Evolutionary conservation across 2,113 vertebrate species (phyloP), one percentile per base, ranked within the genome.

Genomic region (Hymenochirus boettgeri): DNA sequence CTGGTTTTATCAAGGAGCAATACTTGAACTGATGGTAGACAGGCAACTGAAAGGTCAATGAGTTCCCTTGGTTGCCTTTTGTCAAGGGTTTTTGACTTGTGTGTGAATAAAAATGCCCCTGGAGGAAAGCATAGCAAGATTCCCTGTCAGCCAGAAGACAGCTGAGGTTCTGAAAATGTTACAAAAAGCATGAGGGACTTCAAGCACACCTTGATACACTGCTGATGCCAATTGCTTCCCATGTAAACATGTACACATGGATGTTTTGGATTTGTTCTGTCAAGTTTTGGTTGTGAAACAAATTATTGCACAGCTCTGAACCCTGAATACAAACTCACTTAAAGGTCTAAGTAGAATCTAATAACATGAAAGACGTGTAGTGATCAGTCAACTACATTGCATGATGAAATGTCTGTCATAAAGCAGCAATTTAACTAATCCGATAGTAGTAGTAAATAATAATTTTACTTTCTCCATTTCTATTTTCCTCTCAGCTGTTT

Each of bases 51-150:
- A 90, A 90, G 89, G 89, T 90, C 88, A 89, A 72, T 80, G 81
- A 84, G 85, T 89, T 90, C 86, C 85, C 87, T 73, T 84, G 83
- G 85, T 83, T 90, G 85, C 85, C 81, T 90, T 90, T 90, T 88
- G 86, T 90, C 89, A 90, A 86, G 86, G 87, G 87, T 90, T 90
- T 90, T 90, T 90, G 88, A 90, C 88, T 89, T 89, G 82, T 79
- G 82, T 87, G 87, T 87, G 88, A 88, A 89, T 88, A 86, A 88
- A 87, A 83, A 86, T 88, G 84, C 85, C 89, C 87, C 88, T 77
- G 71, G 87, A 85, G 87, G 85, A 78, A 77, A 73, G 84, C 81
- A 86, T 79, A 85, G 82, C 84, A 85, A 85, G 77, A 85, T 85
- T 86, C 88, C 83, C 88, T 90, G 89, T 90, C 89, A 89, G 89